Evolutionary conservation across 2,797 vertebrate genomes (phyloP), one percentile per base, ranked within the genome.

Genomic region (Neomorphus geoffroyi): DNA sequence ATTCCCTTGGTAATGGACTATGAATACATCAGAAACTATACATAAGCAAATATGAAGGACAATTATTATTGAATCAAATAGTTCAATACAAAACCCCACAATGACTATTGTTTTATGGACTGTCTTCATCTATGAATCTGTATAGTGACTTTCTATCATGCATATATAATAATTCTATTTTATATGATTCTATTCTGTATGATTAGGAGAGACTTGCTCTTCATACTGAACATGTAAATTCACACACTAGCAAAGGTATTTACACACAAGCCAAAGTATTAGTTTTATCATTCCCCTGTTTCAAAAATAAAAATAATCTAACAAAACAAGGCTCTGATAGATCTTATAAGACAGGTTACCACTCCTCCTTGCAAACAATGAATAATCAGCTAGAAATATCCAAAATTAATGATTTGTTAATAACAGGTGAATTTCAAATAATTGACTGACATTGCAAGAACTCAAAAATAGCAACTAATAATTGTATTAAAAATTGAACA

Each of bases 381-480:
- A 91, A 93, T 92, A 78, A 95, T 74, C 84, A 83, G 37, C 22
- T 30, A 73, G 50, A 91, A 83, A 86, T 72, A 91, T 23, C 53
- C 10, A 83, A 90, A 94, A 85, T 37, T 0, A 85, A 67, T 45
- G 8, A 92, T 78, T 89, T 92, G 39, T 58, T 67, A 86, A 78
- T 78, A 67, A 71, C 15, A 67, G 45, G 86, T 54, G 2, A 54
- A 65, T 88, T 92, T 72, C 30, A 75, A 37, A 72, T 37, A 80
- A 24, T 57, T 91, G 37, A 50, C 58, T 90, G 72, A 90, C 69
- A 62, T 54, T 86, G 43, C 58, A 80, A 78, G 53, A 93, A 51
- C 19, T 69, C 61, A 46, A 15, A 77, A 88, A 78, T 37, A 79
- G 21, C 19, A 83, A 64, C 18, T 67, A 78, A 61, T 54, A 86